phyloP scores from a whole-genome alignment of 2,113 vertebrate species.

The Hystrix brachyura region DNA sequence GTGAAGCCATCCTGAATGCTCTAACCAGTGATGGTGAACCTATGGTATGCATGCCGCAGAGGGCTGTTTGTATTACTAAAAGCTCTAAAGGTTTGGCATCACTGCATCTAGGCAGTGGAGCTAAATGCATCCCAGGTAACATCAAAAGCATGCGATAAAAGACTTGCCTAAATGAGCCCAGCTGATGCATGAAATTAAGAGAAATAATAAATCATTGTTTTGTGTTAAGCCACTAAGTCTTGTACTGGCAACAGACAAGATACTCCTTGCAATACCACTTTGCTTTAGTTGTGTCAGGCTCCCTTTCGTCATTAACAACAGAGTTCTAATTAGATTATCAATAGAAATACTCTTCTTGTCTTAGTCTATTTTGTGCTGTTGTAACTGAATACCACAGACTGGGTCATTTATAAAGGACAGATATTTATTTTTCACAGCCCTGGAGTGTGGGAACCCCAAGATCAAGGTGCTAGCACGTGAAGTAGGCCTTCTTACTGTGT shows the following conservation, averaged over 20 bases:
- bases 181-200: background rate
- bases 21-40: background rate
- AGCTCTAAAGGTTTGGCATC: background rate
- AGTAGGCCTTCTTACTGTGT: background rate
- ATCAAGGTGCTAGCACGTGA: background rate
- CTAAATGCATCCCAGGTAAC: background rate
- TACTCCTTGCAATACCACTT: background rate
- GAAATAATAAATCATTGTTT: background rate
- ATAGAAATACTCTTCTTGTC: background rate
- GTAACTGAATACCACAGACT: background rate
- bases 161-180: background rate
- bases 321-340: background rate
- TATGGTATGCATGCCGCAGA: background rate
- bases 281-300: slow-evolving; percentile 3
- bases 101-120: background rate
- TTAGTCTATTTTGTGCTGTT: background rate
- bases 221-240: background rate
- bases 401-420: background rate
- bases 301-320: background rate
- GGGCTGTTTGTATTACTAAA: background rate
- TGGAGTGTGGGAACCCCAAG: background rate
- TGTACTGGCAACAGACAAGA: background rate
- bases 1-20: background rate
- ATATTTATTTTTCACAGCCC: background rate
- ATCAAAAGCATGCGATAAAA: background rate